phyloP scores from a whole-genome alignment of 2,113 vertebrate species.

The Eulemur rufifrons region DNA sequence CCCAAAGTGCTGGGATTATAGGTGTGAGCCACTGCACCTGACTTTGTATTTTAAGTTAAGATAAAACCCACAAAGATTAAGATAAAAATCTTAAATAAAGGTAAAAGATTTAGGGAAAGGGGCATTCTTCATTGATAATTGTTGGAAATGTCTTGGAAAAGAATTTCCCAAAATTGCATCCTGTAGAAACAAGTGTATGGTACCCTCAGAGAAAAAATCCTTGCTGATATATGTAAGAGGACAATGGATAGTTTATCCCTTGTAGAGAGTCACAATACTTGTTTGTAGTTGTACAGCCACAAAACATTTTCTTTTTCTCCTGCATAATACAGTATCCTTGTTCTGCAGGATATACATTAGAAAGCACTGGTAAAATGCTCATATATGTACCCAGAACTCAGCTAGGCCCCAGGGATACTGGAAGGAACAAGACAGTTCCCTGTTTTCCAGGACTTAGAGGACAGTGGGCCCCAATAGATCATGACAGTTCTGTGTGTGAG shows the following conservation, averaged over 20 bases:
- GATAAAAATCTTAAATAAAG: not conserved
- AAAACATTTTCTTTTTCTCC: not conserved
- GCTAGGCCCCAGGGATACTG: not conserved
- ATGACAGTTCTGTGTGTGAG: not conserved
- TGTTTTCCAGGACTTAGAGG: not conserved
- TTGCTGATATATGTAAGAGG: not conserved
- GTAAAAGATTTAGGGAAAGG: not conserved
- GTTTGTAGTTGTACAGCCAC: not conserved
- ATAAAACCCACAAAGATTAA: not conserved
- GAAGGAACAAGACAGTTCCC: not conserved
- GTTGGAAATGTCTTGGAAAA: not conserved
- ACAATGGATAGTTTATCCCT: not conserved
- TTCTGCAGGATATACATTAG: not conserved
- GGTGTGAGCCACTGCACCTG: too few species aligned
- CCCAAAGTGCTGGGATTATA: too few species aligned
- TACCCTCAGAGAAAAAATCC: not conserved
- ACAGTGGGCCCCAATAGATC: not conserved
- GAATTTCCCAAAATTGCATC: not conserved
- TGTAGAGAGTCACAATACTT: not conserved
- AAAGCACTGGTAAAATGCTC: not conserved
- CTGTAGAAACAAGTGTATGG: not conserved
- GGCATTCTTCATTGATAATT: not conserved
- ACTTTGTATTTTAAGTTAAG: not conserved
- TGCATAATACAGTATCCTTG: not conserved
- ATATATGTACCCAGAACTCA: not conserved